A percentile compares a stretch with the other conserved stretches of the same genome.
These are phyloP conservation scores for Chrysemys picta DNA, from an alignment of 2,113 vertebrate species.

Conservation along the genomic window DNA sequence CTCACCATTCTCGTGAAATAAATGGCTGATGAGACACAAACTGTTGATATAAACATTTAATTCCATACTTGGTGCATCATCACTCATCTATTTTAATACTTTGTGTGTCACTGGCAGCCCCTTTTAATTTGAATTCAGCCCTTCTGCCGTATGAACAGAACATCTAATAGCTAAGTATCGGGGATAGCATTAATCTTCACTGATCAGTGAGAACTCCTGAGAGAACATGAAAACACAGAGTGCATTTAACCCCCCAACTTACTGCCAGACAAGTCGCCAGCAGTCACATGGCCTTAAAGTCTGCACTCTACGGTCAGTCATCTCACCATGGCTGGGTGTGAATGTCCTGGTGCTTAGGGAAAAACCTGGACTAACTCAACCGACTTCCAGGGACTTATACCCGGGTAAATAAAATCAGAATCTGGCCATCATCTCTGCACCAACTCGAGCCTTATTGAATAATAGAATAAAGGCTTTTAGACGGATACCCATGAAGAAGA, in stretches of 20 bases:
- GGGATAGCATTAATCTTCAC: background rate
- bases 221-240: background rate
- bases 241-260: background rate
- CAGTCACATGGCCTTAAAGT: background rate
- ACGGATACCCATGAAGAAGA: background rate
- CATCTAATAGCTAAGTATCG: slow-evolving; percentile 21
- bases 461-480: background rate
- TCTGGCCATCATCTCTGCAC: background rate
- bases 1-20: background rate
- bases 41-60: background rate
- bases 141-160: background rate
- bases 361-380: background rate
- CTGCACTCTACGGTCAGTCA: background rate
- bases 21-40: background rate
- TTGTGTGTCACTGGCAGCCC: slow-evolving; percentile 38
- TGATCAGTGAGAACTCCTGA: background rate
- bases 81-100: slow-evolving; percentile 26
- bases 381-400: background rate
- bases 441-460: background rate
- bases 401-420: background rate
- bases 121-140: slow-evolving; percentile 21
- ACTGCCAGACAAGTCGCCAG: background rate
- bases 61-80: background rate
- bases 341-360: background rate
- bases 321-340: background rate